Conservation (phyloP, 2,888 invertebrate genomes). For the Notodonta dromedarius region DNA sequence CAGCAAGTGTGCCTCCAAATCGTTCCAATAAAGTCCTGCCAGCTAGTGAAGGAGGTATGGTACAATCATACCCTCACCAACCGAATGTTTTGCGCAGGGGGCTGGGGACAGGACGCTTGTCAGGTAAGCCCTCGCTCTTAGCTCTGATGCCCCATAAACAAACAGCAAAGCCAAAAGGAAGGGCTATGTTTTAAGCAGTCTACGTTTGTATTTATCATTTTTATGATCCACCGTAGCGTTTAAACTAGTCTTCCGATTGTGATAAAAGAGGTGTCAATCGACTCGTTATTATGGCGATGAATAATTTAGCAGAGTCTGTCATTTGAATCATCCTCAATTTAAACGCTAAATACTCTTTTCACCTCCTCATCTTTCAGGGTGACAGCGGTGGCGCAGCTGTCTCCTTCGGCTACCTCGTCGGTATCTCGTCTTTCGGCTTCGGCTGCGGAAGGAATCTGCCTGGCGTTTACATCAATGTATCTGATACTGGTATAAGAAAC, state of each 20-base stretch:
- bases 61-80: slow-evolving; percentile 61
- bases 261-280: too few species aligned
- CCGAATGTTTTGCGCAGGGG: slow-evolving; percentile 71
- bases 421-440: slow-evolving; percentile 69
- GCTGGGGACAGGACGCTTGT: slow-evolving; percentile 55
- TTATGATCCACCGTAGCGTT: too few species aligned
- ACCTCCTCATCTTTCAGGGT: slow-evolving; percentile 51
- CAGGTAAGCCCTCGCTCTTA: slow-evolving; percentile 39
- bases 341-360: background rate
- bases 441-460: slow-evolving; percentile 67
- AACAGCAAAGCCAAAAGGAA: too few species aligned
- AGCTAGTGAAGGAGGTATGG: slow-evolving; percentile 46
- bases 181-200: too few species aligned
- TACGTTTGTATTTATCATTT: too few species aligned
- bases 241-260: too few species aligned
- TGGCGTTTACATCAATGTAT: slow-evolving; percentile 64
- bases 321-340: background rate
- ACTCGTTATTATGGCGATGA: too few species aligned
- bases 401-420: slow-evolving; percentile 52
- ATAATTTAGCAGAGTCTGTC: too few species aligned
- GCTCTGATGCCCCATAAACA: too few species aligned
- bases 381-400: slow-evolving; percentile 72
- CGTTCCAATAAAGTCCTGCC: slow-evolving; percentile 48
- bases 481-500: slow-evolving; percentile 40
- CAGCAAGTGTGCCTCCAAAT: slow-evolving; percentile 49